Percentiles rank a stretch among this genome's conserved stretches.
phyloP scores from a whole-genome alignment of 2,797 vertebrate species.

The Pogonophryne albipinna region DNA sequence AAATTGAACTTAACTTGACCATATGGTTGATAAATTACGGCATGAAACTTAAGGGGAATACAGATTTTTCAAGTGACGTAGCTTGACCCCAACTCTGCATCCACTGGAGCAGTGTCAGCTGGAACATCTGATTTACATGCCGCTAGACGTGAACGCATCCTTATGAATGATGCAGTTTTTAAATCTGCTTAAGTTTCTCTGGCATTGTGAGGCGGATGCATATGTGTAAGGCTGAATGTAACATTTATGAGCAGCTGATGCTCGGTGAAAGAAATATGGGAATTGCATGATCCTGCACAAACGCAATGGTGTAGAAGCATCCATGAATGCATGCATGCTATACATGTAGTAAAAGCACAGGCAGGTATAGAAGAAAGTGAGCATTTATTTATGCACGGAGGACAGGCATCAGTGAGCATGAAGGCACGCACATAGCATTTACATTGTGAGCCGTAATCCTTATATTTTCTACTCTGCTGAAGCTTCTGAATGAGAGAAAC shows the following conservation, averaged over 20 bases:
- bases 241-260: conserved; percentile 62
- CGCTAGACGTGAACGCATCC: conserved; percentile 16
- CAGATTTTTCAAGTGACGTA: conserved; percentile 20
- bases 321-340: conserved; percentile 47
- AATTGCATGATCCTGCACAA: conserved; percentile 52
- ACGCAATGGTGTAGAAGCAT: conserved; percentile 24
- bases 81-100: conserved; percentile 21
- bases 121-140: conserved; percentile 43
- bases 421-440: conserved; percentile 23
- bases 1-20: conserved; percentile 41
- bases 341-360: conserved; percentile 26
- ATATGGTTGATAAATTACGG: conserved; percentile 40
- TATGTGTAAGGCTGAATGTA: conserved; percentile 38
- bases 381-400: conserved; percentile 34
- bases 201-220: conserved; percentile 43
- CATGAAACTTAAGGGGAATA: conserved; percentile 22
- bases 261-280: conserved; percentile 35
- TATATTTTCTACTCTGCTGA: conserved; percentile 34
- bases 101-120: conserved; percentile 34
- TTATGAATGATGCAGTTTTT: conserved; percentile 34
- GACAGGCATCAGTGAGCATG: not conserved
- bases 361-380: conserved; percentile 22
- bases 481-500: conserved; percentile 50
- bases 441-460: conserved; percentile 40
- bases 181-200: conserved; percentile 40